A percentile compares a stretch with the other conserved stretches of the same genome.
Conservation (phyloP, 2,797 vertebrate species). For the Betta splendens region DNA sequence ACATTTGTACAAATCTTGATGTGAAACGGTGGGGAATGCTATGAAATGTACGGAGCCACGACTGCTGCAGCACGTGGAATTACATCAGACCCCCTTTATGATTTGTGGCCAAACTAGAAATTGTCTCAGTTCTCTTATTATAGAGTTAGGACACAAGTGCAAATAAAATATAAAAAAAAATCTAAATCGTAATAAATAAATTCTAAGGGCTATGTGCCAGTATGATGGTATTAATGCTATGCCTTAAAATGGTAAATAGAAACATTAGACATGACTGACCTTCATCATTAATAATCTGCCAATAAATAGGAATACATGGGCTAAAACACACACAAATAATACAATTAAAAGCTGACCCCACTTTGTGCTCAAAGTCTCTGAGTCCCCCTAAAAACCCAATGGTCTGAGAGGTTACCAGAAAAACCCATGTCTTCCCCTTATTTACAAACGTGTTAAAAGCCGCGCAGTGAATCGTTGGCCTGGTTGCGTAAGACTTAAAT, state of each 20-base stretch:
- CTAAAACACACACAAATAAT: neutral
- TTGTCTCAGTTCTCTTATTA: neutral
- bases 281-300: neutral
- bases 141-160: too few relatives aligned
- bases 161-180: neutral
- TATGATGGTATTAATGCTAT: slow-evolving; percentile 13
- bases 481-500: slow-evolving; percentile 80
- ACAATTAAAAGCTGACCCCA: slow-evolving; percentile 17
- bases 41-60: slow-evolving; percentile 25
- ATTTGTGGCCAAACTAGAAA: slow-evolving; percentile 27
- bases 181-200: neutral
- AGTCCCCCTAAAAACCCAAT: slow-evolving; percentile 31
- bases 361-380: slow-evolving; percentile 21
- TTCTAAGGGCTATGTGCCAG: slow-evolving; percentile 4
- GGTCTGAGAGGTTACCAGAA: slow-evolving; percentile 16
- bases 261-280: neutral
- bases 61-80: slow-evolving; percentile 70
- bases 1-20: neutral
- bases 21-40: slow-evolving; percentile 27
- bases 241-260: slow-evolving; percentile 3
- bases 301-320: neutral
- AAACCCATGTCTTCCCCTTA: slow-evolving; percentile 46
- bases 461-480: slow-evolving; percentile 59
- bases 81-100: slow-evolving; percentile 62
- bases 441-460: slow-evolving; percentile 69